Conservation (phyloP, 2,888 invertebrate genomes). For the Eugnorisma glareosa region DNA sequence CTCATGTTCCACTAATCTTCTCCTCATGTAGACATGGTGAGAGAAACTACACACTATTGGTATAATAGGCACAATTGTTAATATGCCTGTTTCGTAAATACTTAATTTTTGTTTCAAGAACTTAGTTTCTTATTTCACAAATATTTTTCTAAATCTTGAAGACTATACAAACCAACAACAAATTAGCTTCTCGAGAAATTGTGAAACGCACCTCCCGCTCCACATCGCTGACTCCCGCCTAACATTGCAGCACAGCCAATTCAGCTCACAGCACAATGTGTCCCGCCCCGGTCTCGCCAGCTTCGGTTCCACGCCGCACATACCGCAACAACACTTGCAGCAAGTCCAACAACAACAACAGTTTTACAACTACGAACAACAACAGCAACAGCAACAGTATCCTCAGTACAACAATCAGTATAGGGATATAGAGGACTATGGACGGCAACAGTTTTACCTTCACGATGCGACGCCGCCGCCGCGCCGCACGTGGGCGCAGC, state of each 20-base stretch:
- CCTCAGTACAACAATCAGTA: constrained; percentile 72
- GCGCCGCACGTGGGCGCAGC: constrained; percentile 93
- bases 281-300: constrained; percentile 79
- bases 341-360: constrained; percentile 73
- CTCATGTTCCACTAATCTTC: background rate
- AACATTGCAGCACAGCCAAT: constrained; percentile 88
- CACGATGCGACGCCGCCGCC: constrained; percentile 92
- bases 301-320: constrained; percentile 89
- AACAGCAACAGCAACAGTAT: constrained; percentile 34
- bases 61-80: background rate
- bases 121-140: background rate
- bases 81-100: background rate
- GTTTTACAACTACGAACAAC: constrained; percentile 71
- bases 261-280: constrained; percentile 90
- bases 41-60: background rate
- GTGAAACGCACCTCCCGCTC: constrained; percentile 64
- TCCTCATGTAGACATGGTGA: background rate
- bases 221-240: constrained; percentile 68
- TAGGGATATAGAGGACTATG: constrained; percentile 78
- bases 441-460: constrained; percentile 93
- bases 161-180: background rate
- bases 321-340: constrained; percentile 78
- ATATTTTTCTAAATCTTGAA: background rate
- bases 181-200: constrained; percentile 9
- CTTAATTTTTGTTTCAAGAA: background rate